Evolutionary conservation across 2,113 vertebrate species (phyloP).

Genomic region (Indicator maculatus): DNA sequence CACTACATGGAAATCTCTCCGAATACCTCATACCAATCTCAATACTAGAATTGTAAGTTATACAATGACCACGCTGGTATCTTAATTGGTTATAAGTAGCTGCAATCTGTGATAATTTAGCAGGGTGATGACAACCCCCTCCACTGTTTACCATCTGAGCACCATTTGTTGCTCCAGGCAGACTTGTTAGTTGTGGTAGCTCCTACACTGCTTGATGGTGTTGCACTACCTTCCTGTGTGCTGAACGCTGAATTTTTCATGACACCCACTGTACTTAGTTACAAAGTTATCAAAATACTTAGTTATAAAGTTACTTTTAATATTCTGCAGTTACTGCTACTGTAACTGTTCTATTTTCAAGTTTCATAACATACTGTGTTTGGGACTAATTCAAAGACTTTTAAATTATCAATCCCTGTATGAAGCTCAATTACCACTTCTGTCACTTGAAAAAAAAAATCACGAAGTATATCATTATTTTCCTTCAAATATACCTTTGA

Average conservation of each 20-base stretch:
- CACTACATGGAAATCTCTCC: neutral
- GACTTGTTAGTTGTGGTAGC: neutral
- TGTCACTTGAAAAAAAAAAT: neutral
- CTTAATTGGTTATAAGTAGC: neutral
- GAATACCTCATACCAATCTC: neutral
- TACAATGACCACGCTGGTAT: neutral
- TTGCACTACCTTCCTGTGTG: neutral
- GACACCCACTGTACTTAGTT: neutral
- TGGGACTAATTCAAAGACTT: neutral
- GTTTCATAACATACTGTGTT: neutral
- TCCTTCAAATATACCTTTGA: neutral
- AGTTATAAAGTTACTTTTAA: neutral
- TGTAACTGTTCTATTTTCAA: neutral
- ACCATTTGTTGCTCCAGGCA: neutral
- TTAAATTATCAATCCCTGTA: neutral
- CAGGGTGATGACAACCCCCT: neutral
- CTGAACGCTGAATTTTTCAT: neutral
- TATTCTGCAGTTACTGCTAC: neutral
- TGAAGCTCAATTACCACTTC: slow-evolving; percentile 26
- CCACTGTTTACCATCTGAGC: neutral
- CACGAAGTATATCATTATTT: neutral
- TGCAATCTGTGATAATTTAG: neutral
- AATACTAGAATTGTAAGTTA: neutral
- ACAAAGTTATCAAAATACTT: neutral
- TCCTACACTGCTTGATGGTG: neutral